Evolutionary conservation across 2,888 invertebrate genomes (phyloP).

Genomic region (Meteorus colon): DNA sequence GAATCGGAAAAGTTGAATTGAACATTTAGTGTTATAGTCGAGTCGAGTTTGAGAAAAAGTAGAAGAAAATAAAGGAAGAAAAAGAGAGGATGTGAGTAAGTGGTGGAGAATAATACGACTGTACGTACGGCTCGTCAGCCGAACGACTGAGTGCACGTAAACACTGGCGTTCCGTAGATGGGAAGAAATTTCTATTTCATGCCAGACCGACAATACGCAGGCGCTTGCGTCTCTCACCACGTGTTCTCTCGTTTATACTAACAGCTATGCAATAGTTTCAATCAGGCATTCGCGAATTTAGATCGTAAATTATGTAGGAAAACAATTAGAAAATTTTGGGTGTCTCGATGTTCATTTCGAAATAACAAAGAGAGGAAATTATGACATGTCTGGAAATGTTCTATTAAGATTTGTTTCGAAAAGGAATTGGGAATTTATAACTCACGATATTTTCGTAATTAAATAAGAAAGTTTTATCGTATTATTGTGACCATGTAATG

Average conservation of each 20-base stretch:
- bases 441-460: too few relatives aligned
- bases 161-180: constrained; percentile 52
- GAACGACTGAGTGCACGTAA: constrained; percentile 53
- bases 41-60: neutral
- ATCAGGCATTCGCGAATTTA: neutral
- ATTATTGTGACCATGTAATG: too few relatives aligned
- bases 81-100: constrained; percentile 4
- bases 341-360: too few relatives aligned
- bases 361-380: too few relatives aligned
- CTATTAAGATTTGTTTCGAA: too few relatives aligned
- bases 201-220: constrained; percentile 64
- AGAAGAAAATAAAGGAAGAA: neutral
- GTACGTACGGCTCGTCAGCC: constrained; percentile 52
- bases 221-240: constrained; percentile 62
- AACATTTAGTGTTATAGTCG: neutral
- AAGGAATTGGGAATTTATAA: too few relatives aligned
- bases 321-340: too few relatives aligned
- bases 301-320: too few relatives aligned
- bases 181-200: constrained; percentile 56
- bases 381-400: too few relatives aligned
- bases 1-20: constrained; percentile 25
- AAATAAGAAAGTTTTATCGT: too few relatives aligned
- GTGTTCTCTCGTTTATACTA: constrained; percentile 46
- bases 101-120: constrained; percentile 38
- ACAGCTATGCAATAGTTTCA: constrained; percentile 4